Evolutionary conservation across 2,888 invertebrate genomes (phyloP).

Genomic region (Drosophila barbarae): DNA sequence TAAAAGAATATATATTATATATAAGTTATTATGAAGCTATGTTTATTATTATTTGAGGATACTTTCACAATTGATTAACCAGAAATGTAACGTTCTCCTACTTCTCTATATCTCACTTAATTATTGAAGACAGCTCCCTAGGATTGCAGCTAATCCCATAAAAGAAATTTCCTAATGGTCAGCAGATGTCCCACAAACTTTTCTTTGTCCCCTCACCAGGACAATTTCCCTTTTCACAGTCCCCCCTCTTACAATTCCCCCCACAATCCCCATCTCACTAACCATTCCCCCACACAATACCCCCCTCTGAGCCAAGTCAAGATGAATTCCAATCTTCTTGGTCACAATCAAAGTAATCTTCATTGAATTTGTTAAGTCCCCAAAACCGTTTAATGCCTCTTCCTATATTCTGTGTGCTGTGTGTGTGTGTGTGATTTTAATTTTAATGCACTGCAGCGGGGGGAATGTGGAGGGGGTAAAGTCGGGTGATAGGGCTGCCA

Average conservation of each 20-base stretch:
- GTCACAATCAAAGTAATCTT: constrained; percentile 36
- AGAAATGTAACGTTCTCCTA: background rate
- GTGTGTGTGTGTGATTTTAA: constrained; percentile 24
- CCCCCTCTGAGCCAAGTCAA: background rate
- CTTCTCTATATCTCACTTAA: background rate
- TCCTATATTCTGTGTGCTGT: background rate
- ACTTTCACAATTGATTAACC: background rate
- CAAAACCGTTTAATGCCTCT: constrained; percentile 21
- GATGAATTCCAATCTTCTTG: constrained; percentile 11
- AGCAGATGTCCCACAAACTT: constrained; percentile 5
- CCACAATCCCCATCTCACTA: background rate
- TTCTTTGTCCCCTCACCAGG: background rate
- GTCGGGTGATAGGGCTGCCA: constrained; percentile 8
- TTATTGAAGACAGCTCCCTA: background rate
- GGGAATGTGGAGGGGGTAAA: background rate
- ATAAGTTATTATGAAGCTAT: too few relatives aligned
- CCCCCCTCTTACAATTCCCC: background rate
- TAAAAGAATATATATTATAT: too few relatives aligned
- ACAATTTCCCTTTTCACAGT: background rate
- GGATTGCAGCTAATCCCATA: constrained; percentile 4
- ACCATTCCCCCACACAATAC: too few relatives aligned
- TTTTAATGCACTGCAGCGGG: constrained; percentile 27
- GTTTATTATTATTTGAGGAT: background rate
- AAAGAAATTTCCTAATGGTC: constrained; percentile 3
- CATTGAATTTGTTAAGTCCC: constrained; percentile 34